phyloP scores from a whole-genome alignment of 2,113 vertebrate genomes.

The Manacus vitellinus region DNA sequence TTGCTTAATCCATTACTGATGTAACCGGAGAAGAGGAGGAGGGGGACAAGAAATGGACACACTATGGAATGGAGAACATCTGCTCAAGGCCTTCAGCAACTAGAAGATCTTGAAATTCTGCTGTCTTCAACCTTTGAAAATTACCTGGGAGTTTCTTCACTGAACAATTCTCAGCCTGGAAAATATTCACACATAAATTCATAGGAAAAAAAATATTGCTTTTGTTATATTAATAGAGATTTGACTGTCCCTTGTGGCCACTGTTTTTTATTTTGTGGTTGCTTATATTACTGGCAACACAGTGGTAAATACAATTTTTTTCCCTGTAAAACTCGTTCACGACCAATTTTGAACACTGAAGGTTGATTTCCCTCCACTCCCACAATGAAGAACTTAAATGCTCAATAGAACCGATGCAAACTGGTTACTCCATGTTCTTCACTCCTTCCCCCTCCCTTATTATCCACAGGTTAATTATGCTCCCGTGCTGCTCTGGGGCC shows the following conservation, averaged over 20 bases:
- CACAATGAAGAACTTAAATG: background rate
- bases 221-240: background rate
- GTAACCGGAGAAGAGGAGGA: fast-evolving
- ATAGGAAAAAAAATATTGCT: background rate
- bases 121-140: background rate
- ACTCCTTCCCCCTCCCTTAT: background rate
- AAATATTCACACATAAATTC: background rate
- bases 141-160: background rate
- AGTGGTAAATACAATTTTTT: background rate
- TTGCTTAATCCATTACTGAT: background rate
- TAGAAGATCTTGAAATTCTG: background rate
- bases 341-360: background rate
- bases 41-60: fast-evolving
- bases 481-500: background rate
- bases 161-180: background rate
- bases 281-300: background rate
- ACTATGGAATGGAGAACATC: fast-evolving
- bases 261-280: background rate
- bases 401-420: background rate
- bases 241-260: background rate
- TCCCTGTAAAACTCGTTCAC: background rate
- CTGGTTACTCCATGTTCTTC: background rate
- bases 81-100: background rate
- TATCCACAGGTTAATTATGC: background rate
- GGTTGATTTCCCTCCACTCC: background rate